These are phyloP conservation scores for Oceanodroma tethys DNA, from an alignment of 2,113 vertebrate species.

Conservation along the genomic window DNA sequence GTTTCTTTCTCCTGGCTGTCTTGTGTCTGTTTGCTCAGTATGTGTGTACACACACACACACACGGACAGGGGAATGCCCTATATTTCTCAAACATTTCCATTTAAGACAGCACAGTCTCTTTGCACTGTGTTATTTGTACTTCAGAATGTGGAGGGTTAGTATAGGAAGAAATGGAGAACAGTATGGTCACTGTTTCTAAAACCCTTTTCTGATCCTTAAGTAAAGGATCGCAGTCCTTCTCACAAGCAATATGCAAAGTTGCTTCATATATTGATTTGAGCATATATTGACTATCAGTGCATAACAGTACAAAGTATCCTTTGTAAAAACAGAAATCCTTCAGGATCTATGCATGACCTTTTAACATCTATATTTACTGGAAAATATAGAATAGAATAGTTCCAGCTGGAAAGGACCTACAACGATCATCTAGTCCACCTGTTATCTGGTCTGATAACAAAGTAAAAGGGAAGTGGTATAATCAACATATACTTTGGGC, in stretches of 20 bases:
- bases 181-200: background rate
- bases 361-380: background rate
- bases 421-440: background rate
- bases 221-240: background rate
- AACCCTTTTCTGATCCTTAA: background rate
- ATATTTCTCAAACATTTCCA: background rate
- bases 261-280: background rate
- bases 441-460: background rate
- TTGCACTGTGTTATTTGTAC: background rate
- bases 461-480: background rate
- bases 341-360: background rate
- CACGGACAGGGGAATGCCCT: rapidly evolving
- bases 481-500: rapidly evolving
- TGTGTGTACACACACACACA: background rate
- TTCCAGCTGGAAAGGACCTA: background rate
- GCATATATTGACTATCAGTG: background rate
- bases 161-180: background rate
- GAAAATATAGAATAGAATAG: background rate
- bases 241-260: background rate
- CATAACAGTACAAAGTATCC: background rate
- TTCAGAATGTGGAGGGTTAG: background rate
- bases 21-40: background rate
- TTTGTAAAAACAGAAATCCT: background rate
- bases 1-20: background rate
- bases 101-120: background rate